Evolutionary conservation across 2,797 vertebrate species (phyloP).

Genomic region (Pristis pectinata): DNA sequence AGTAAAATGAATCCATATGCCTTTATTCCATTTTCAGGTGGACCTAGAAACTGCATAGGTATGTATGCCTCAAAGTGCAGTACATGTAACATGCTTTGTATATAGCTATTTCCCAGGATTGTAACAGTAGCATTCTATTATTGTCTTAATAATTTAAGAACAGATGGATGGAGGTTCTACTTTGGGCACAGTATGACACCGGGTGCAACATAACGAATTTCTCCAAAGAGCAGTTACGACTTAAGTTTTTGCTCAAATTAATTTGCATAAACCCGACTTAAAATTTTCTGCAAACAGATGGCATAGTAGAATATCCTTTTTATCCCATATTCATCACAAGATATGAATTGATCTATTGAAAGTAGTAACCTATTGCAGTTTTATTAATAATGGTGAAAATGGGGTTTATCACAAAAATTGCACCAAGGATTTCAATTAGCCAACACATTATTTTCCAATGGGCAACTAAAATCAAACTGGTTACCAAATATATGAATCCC

Average conservation of each 20-base stretch:
- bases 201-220: too few relatives aligned
- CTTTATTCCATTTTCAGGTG: conserved; percentile 88
- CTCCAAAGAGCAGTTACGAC: not conserved
- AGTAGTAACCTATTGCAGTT: not conserved
- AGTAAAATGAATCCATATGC: conserved; percentile 71
- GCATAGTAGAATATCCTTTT: not conserved
- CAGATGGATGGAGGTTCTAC: not conserved
- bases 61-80: conserved; percentile 42
- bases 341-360: not conserved
- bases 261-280: not conserved
- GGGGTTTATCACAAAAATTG: not conserved
- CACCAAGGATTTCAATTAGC: too few relatives aligned
- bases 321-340: not conserved
- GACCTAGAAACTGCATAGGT: conserved; percentile 93
- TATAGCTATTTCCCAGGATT: not conserved
- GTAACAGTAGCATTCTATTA: not conserved
- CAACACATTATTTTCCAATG: too few relatives aligned
- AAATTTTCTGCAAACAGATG: not conserved
- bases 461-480: too few relatives aligned
- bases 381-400: not conserved
- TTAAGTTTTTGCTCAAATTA: too few relatives aligned
- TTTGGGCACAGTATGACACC: not conserved
- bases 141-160: not conserved
- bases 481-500: too few relatives aligned
- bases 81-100: not conserved